Evolutionary conservation across 2,113 vertebrate genomes (phyloP), one percentile per base, ranked within the genome.

Genomic region (Vicugna pacos): DNA sequence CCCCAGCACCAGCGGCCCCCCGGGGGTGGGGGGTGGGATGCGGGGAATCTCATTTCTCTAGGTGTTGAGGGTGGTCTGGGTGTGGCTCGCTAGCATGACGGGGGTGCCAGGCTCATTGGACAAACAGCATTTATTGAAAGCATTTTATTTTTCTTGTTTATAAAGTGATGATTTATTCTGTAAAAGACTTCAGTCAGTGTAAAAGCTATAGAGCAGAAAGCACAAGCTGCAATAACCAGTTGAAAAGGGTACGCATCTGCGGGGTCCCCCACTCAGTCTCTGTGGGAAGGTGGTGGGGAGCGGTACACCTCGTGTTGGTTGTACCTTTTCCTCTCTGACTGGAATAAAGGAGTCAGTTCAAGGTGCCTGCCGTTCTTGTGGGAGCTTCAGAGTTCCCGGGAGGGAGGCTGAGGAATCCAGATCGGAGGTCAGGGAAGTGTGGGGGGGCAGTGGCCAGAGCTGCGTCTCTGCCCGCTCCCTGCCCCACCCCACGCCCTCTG

Each of bases 331-430:
- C 24, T 12, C 46, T 69, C 30, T n/a, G 69, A 22, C 52, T 85
- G 3, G 22, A 56, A 64, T 69, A n/a, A 79, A 85, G 30, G n/a
- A 35, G 17, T 10, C n/a, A 2, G 5, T 73, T 85, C 4, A 30
- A 13, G 50, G n/a, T 35, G 14, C 52, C 0, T 60, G 64, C 48
- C 52, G 9, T 77, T 67, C 87, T 62, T 82, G 3, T 67, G 5
- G 42, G 60, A 38, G 62, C 75, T 77, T 60, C 64, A 76, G 52
- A 69, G 75, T 65, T 93, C 60, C n/a, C 14, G 0, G 11, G 62
- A 52, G 50, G 54, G 76, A 91, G 64, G 60, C 76, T 22, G 30
- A 96, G 69, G 88, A 95, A 75, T 92, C 93, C 52, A 35, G 69
- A 67, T 38, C 56, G 0, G 30, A 77, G 70, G 73, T 86, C 81